A percentile compares a stretch with the other conserved stretches of the same genome.
Conservation (phyloP, 2,888 invertebrate genomes). For the Diabrotica balteata region DNA sequence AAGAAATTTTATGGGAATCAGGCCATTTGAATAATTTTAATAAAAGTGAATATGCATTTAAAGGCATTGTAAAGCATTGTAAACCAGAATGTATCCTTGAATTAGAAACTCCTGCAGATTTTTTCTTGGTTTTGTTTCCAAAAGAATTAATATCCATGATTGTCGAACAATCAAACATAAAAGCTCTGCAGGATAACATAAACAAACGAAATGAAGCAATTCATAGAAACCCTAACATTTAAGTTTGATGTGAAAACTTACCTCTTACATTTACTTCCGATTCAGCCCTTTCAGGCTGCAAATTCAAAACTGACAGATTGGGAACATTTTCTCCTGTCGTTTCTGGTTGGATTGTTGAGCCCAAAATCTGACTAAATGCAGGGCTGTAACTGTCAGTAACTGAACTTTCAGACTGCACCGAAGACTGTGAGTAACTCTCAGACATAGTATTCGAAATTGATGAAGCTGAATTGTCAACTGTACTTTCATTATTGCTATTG, state of each 20-base stretch:
- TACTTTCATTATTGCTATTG: slow-evolving; percentile 2
- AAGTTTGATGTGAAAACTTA: not conserved
- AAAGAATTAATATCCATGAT: no score
- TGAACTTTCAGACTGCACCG: slow-evolving; percentile 1
- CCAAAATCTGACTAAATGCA: slow-evolving; percentile 35
- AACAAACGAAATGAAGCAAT: no score
- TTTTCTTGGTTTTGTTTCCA: no score
- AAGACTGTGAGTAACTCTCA: slow-evolving; percentile 4
- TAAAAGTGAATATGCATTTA: no score
- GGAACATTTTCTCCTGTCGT: slow-evolving; percentile 5
- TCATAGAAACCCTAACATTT: no score
- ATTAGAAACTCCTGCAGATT: no score
- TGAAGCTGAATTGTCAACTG: not conserved
- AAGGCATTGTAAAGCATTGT: no score
- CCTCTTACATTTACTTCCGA: not conserved
- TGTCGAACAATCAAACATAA: no score
- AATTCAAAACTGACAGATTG: slow-evolving; percentile 18
- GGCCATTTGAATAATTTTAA: no score
- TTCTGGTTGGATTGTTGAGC: not conserved
- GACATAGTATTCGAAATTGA: not conserved
- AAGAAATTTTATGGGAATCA: no score
- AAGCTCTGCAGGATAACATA: no score
- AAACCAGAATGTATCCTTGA: no score
- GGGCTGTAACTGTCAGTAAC: slow-evolving; percentile 22
- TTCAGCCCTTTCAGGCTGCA: not conserved